Evolutionary conservation across 2,797 vertebrate species (phyloP).

Genomic region (Nyctibius grandis): DNA sequence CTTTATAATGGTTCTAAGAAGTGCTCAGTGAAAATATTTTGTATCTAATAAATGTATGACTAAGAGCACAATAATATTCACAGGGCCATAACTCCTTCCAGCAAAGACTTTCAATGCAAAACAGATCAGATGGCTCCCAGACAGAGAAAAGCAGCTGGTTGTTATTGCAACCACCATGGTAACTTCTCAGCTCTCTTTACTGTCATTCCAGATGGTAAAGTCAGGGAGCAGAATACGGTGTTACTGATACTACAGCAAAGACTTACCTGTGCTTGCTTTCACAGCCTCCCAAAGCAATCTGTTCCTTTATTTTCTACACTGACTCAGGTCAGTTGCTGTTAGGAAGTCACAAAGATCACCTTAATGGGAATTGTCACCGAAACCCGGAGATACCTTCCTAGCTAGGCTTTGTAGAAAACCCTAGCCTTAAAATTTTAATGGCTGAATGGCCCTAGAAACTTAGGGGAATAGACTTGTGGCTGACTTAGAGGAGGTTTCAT

Average conservation of each 20-base stretch:
- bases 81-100: conserved; percentile 32
- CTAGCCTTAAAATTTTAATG: background rate
- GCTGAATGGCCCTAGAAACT: background rate
- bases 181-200: background rate
- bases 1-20: conserved; percentile 22
- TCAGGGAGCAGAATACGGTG: background rate
- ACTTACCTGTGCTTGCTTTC: background rate
- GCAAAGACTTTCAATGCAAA: conserved; percentile 24
- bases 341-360: background rate
- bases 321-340: background rate
- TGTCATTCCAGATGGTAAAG: background rate
- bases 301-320: background rate
- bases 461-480: background rate
- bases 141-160: background rate
- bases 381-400: background rate
- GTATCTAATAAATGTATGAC: conserved; percentile 32
- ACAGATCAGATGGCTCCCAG: background rate
- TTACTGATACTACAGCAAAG: background rate
- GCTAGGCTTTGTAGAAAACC: background rate
- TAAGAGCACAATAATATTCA: conserved; percentile 19
- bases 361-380: background rate
- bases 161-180: background rate
- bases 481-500: background rate
- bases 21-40: conserved; percentile 23
- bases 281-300: background rate